Evolutionary conservation across 2,888 invertebrate species (phyloP), one percentile per base, ranked within the genome.

Genomic region (Amorpha juglandis): DNA sequence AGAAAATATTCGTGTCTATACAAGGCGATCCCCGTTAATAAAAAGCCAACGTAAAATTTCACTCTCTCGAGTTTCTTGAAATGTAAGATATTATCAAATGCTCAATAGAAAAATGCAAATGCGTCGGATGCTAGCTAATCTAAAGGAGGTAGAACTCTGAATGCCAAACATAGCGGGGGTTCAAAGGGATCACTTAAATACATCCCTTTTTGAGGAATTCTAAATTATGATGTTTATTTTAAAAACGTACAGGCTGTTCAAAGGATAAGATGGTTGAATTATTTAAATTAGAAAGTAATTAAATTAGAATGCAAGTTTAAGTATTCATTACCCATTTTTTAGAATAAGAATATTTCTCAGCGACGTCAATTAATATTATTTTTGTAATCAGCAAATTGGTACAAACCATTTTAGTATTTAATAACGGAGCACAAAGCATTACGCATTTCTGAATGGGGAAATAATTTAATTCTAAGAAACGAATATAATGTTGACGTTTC

Each of bases 81-180:
- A 58, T 42, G 58, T 58, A 58, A 58, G 58, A 58, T 58, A 42
- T 58, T 58, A 58, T 42, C 38, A 58, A 58, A 58, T 58, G 42
- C 65, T 66, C 62, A 65, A 69, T 68, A 68, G 68, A 68, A 70
- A 70, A 65, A 77, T 76, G 77, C 73, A 76, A 77, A 76, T 76
- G 63, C 65, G 67, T 70, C 72, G 75, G 75, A 79, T 76, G 74
- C 74, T 73, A 78, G 79, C 75, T 77, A 79, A 80, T 74, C 66
- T 65, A 47, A 64, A 65, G 68, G 69, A 69, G 70, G 70, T 71
- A 69, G 70, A 73, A 74, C 70, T 27, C 27, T 77, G 79, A 79
- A 79, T 76, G 71, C 72, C 71, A 69, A 70, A 70, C 69, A 69
- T 74, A 71, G 69, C 73, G 64, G 68, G 73, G 72, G 71, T 72